Conservation (phyloP, 2,797 vertebrate species). For the Microchirus variegatus region DNA sequence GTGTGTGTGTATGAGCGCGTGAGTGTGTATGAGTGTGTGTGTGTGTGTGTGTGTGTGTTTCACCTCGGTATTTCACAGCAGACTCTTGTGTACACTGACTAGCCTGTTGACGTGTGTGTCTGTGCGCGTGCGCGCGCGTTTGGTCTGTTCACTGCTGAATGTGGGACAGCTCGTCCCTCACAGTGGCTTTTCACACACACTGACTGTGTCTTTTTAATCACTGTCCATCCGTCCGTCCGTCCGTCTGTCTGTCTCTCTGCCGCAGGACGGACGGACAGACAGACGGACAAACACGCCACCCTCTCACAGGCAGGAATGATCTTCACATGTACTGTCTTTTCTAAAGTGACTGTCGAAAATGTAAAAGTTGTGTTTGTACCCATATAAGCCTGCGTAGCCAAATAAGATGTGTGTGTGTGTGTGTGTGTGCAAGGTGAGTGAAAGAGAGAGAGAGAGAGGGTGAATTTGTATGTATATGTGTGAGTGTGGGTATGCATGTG, state of each 20-base stretch:
- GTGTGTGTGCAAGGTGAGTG: conserved; percentile 8
- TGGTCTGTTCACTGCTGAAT: conserved; percentile 68
- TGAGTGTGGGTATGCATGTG: conserved; percentile 39
- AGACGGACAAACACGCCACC: conserved; percentile 47
- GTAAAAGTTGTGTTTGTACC: conserved; percentile 78
- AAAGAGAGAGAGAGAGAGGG: neutral
- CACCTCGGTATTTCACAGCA: conserved; percentile 77
- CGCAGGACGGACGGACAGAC: conserved; percentile 55
- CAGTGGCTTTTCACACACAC: conserved; percentile 73
- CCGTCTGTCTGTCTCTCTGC: conserved; percentile 10
- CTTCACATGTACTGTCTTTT: conserved; percentile 79
- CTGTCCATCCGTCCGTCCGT: conserved; percentile 52
- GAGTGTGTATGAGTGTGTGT: conserved; percentile 28
- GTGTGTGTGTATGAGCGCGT: conserved; percentile 4
- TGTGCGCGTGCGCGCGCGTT: conserved; percentile 37
- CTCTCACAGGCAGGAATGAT: conserved; percentile 76
- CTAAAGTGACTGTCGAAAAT: conserved; percentile 76
- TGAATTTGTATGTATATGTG: conserved; percentile 24
- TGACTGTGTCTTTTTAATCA: conserved; percentile 71
- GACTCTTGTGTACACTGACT: conserved; percentile 76
- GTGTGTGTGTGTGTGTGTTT: conserved; percentile 39
- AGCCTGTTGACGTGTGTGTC: conserved; percentile 56
- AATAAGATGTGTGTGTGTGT: conserved; percentile 65
- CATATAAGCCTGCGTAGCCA: conserved; percentile 82
- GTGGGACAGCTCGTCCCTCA: conserved; percentile 63